Evolutionary conservation across 2,113 vertebrate genomes (phyloP).

Genomic region (Pollimyrus isidori): DNA sequence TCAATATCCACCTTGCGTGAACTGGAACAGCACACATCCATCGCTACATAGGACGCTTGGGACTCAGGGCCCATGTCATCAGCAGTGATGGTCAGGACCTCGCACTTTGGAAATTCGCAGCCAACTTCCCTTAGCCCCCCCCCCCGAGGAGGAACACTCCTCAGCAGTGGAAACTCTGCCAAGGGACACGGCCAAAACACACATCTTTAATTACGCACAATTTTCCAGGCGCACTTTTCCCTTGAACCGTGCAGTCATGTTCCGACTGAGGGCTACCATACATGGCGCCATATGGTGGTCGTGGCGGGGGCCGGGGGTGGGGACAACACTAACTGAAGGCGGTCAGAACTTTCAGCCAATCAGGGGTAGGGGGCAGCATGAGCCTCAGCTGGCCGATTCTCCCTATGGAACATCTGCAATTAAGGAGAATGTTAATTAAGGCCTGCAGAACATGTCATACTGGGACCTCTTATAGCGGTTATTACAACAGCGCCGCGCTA

Average conservation of each 20-base stretch:
- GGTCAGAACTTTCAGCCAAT: constrained; percentile 5
- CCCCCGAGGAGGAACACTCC: too few relatives aligned
- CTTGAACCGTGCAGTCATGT: background rate
- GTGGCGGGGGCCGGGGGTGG: too few relatives aligned
- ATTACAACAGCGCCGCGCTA: background rate
- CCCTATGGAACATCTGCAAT: constrained; percentile 49
- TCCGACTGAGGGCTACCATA: background rate
- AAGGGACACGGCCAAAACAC: background rate
- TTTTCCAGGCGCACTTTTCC: background rate
- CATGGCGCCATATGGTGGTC: background rate
- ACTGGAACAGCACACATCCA: background rate
- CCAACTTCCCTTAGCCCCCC: background rate
- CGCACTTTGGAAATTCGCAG: background rate
- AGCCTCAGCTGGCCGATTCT: constrained; percentile 39
- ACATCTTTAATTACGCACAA: background rate
- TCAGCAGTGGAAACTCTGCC: background rate
- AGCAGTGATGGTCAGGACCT: background rate
- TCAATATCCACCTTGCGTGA: background rate
- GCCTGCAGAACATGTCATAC: constrained; percentile 9
- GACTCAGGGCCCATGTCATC: background rate
- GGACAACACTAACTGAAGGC: background rate
- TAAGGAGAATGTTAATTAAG: constrained; percentile 55
- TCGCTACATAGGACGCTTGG: background rate
- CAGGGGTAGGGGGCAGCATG: constrained; percentile 20
- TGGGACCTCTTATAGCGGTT: background rate